Percentiles rank a stretch among this genome's conserved stretches.
Evolutionary conservation across 2,888 invertebrate species (phyloP).

Genomic region (Axea sp.): DNA sequence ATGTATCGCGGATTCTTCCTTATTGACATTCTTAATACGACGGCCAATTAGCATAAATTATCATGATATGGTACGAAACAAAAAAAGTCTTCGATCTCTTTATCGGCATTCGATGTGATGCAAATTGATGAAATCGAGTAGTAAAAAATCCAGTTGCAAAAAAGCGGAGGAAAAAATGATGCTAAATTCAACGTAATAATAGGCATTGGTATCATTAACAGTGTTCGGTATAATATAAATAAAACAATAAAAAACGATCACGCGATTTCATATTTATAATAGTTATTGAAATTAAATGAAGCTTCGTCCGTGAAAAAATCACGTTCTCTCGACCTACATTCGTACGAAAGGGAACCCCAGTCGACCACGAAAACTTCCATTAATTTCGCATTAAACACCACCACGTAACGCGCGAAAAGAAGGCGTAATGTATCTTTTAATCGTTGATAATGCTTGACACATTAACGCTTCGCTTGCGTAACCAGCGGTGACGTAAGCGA

Average conservation of each 20-base stretch:
- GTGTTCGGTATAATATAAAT: too few species aligned
- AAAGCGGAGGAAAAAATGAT: not conserved
- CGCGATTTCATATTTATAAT: not conserved
- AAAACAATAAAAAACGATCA: not conserved
- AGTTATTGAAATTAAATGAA: not conserved
- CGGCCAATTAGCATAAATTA: constrained; percentile 35
- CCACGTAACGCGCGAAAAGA: constrained; percentile 15
- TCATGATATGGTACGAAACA: constrained; percentile 5
- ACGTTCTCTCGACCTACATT: not conserved
- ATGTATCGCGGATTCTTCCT: constrained; percentile 43
- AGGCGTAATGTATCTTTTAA: constrained; percentile 13
- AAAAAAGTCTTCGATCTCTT: not conserved
- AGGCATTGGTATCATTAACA: too few species aligned
- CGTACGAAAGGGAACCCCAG: not conserved
- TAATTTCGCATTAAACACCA: constrained; percentile 17
- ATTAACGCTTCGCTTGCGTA: constrained; percentile 16
- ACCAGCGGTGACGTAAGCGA: constrained; percentile 5
- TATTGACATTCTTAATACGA: constrained; percentile 41
- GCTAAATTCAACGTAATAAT: too few species aligned
- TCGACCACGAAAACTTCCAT: not conserved
- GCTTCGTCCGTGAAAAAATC: not conserved
- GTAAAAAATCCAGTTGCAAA: not conserved
- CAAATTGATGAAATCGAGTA: not conserved
- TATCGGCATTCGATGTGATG: not conserved
- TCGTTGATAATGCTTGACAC: constrained; percentile 13